Base-by-base conservation (phyloP, 1,140 invertebrate genomes). In the Papilio glaucus region DNA sequence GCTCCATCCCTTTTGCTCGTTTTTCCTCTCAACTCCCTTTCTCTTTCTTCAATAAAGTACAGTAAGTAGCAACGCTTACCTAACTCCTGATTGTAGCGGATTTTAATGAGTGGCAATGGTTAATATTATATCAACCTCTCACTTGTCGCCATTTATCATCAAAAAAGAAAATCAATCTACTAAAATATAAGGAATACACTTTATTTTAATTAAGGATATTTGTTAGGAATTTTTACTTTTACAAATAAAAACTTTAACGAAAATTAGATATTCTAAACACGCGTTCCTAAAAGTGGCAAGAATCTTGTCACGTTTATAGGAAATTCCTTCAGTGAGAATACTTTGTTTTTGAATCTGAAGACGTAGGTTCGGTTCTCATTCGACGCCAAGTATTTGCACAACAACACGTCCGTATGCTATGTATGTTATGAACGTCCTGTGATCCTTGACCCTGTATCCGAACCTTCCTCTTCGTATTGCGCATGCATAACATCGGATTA, bases 361-460 rank as follows among this genome's bases (percentile, higher is more conserved):
- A n/a, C n/a, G 10, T 57, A 41, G 12, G 39, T 41, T 41, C 13
- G 4, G 12, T 39, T 39, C 18, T 13, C 18, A 7, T 13, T 45
- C 18, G 45, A 1, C 45, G 21, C 2, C 2, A 33, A 3, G 6
- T 3, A 57, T 57, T 57, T 57, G 49, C 49, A 57, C 49, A 57
- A 57, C 18, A 33, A 57, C 21, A 8, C 6, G 3, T 57, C 6
- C 9, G 8, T 21, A 49, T n/a, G 6, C 41, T 42, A 13, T 45
- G n/a, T n/a, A n/a, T n/a, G n/a, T n/a, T n/a, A n/a, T n/a, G n/a
- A n/a, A 21, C 7, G 18, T 49, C 18, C n/a, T n/a, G n/a, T 49
- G 45, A 49, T 49, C 49, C 49, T 57, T 57, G 49, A 57, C 49
- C 49, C 49, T 57, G 49, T 57, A 57, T 10, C 2, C 49, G 49